phyloP scores from a whole-genome alignment of 92 coral and sea anemone genomes.

The Bergia puertoricense region DNA sequence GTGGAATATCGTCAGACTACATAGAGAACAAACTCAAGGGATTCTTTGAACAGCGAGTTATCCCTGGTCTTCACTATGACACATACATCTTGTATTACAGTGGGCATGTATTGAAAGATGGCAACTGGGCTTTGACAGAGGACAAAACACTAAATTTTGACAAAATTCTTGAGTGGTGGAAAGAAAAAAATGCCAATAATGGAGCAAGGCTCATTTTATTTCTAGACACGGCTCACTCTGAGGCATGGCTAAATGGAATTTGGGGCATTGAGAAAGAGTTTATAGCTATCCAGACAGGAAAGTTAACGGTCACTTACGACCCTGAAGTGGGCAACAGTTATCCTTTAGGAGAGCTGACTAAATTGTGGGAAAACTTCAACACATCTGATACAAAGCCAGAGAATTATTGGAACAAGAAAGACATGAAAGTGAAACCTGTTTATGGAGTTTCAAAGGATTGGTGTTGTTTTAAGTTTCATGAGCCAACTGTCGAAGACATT shows the following conservation, averaged over 20 bases:
- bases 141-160: slow-evolving; percentile 75
- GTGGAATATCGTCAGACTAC: slow-evolving; percentile 85
- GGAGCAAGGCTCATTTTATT: slow-evolving; percentile 86
- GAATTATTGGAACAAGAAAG: slow-evolving; percentile 61
- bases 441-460: slow-evolving; percentile 92
- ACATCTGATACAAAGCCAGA: slow-evolving; percentile 64
- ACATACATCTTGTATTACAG: slow-evolving; percentile 94
- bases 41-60: slow-evolving; percentile 88
- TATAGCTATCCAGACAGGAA: slow-evolving; percentile 92
- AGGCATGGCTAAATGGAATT: slow-evolving; percentile 83
- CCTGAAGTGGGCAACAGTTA: slow-evolving; percentile 77
- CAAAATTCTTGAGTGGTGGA: slow-evolving; percentile 83
- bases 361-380: slow-evolving; percentile 82
- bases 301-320: slow-evolving; percentile 63
- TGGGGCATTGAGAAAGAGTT: slow-evolving; percentile 77
- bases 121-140: slow-evolving; percentile 90
- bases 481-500: slow-evolving; percentile 91
- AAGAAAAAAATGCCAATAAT: slow-evolving; percentile 64
- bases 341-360: slow-evolving; percentile 91
- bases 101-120: slow-evolving; percentile 88
- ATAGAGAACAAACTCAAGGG: slow-evolving; percentile 74
- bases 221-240: slow-evolving; percentile 90
- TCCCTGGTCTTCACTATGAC: slow-evolving; percentile 91
- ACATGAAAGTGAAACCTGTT: slow-evolving; percentile 69
- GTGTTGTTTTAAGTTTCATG: slow-evolving; percentile 95